Evolutionary conservation across 2,888 invertebrate genomes (phyloP), one percentile per base, ranked within the genome.

Genomic region (Dynastes hyllus): DNA sequence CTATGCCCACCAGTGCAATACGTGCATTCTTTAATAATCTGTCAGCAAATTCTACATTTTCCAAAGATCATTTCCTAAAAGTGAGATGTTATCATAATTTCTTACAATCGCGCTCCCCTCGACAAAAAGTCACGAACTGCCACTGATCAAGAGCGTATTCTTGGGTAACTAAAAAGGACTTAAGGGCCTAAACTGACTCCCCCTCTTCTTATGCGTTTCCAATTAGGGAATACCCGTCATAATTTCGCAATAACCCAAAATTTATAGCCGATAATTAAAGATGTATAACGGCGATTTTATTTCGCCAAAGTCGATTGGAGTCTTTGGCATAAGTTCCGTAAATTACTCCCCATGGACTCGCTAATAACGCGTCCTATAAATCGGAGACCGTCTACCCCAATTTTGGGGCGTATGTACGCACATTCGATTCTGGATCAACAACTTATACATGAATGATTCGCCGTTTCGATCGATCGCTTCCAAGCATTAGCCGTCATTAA

Each of bases 381-480:
- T 70, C 70, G 11, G n/a, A 11, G n/a, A 32, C 29, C 32, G 16
- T 53, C 51, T 29, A 50, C 27, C 53, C 32, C 32, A n/a, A 32
- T 53, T 37, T 65, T 32, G 53, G 27, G 51, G 32, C 32, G 32
- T 37, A 37, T 37, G 32, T 1, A 37, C 55, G 70, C n/a, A 22
- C 55, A 22, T 16, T 13, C n/a, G 53, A 29, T 70, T 70, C 32
- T 70, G 29, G 70, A 70, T 70, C 70, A 70, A 70, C 70, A 70
- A 70, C 53, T 53, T 22, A 22, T 16, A 5, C 55, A 70, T 70
- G 70, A 70, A 55, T 37, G 53, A 53, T 70, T 53, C 69, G 63
- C 6, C 29, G 5, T 32, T 27, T 27, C 53, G 27, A 70, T 70
- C 70, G 70, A 70, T 55, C 70, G 53, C 50, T 32, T 8, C 53